These are phyloP conservation scores for Paelopatides confundens DNA, from an alignment of 53 echinoderm and acorn worm genomes.

Conservation along the genomic window DNA sequence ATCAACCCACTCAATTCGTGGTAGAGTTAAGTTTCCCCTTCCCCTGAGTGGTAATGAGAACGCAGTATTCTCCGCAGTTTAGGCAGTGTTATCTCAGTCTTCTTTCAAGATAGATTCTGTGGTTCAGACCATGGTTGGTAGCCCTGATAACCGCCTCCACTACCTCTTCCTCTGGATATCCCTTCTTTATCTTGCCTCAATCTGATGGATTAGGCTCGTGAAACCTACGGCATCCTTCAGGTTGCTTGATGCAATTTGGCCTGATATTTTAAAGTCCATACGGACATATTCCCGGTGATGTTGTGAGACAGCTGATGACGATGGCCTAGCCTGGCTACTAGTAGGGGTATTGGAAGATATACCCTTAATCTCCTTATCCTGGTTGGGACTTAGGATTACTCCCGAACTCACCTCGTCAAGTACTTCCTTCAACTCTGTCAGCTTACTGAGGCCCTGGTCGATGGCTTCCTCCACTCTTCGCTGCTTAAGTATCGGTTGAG, in stretches of 20 bases:
- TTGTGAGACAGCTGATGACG: neutral
- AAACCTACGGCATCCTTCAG: slow-evolving; percentile 6
- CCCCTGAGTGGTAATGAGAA: neutral
- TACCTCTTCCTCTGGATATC: slow-evolving; percentile 23
- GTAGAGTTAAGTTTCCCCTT: slow-evolving; percentile 53
- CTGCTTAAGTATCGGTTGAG: slow-evolving; percentile 34
- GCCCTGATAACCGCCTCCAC: slow-evolving; percentile 16
- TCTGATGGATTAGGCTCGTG: slow-evolving; percentile 26
- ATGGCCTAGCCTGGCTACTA: neutral
- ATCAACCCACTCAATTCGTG: slow-evolving; percentile 33
- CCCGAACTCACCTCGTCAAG: neutral
- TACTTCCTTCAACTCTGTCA: slow-evolving; percentile 9
- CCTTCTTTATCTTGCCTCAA: neutral
- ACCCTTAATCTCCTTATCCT: neutral
- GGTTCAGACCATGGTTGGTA: neutral
- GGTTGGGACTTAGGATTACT: too few species aligned
- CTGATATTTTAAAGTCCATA: neutral
- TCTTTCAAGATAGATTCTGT: neutral
- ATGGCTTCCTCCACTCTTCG: slow-evolving; percentile 29
- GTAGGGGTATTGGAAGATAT: neutral
- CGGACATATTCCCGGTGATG: slow-evolving; percentile 1
- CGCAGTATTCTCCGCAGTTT: neutral
- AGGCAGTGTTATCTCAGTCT: neutral
- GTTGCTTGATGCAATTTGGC: slow-evolving; percentile 1
- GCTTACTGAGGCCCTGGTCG: slow-evolving; percentile 2